Conservation (phyloP, 2,888 invertebrate species). For the Mayetiola destructor region DNA sequence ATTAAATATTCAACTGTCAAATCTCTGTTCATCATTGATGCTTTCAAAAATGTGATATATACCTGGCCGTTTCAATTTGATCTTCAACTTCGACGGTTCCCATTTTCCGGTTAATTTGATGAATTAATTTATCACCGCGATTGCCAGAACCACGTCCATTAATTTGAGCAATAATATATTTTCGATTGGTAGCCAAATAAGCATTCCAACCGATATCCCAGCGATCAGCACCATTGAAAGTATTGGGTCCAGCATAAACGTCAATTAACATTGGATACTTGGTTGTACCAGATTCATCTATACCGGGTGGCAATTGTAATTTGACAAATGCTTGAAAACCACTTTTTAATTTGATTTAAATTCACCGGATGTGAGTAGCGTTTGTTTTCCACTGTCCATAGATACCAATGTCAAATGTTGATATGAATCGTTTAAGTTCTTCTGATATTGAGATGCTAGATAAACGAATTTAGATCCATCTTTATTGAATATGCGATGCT, state of each 20-base stretch:
- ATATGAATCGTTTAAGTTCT: conserved; percentile 37
- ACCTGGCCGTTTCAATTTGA: conserved; percentile 74
- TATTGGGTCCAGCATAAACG: conserved; percentile 88
- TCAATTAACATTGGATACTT: conserved; percentile 67
- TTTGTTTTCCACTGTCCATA: conserved; percentile 27
- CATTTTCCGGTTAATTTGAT: conserved; percentile 65
- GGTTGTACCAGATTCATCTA: conserved; percentile 47
- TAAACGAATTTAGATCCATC: conserved; percentile 54
- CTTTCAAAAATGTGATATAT: too few species aligned
- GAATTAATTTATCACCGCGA: conserved; percentile 68
- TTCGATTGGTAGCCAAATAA: conserved; percentile 68
- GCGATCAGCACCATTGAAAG: conserved; percentile 66
- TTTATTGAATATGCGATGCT: conserved; percentile 50
- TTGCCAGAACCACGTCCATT: conserved; percentile 83
- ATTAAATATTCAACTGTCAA: too few species aligned
- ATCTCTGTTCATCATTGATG: too few species aligned
- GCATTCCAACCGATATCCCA: conserved; percentile 79
- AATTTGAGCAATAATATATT: conserved; percentile 74
- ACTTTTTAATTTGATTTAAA: conserved; percentile 49
- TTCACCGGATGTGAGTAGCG: conserved; percentile 45
- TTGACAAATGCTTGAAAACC: conserved; percentile 56
- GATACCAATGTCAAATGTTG: conserved; percentile 50
- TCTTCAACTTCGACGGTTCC: conserved; percentile 86
- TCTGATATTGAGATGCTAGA: conserved; percentile 51
- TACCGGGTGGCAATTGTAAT: conserved; percentile 56